Conservation (phyloP, 2,888 invertebrate species). For the Acanthosepion pharaonis region DNA sequence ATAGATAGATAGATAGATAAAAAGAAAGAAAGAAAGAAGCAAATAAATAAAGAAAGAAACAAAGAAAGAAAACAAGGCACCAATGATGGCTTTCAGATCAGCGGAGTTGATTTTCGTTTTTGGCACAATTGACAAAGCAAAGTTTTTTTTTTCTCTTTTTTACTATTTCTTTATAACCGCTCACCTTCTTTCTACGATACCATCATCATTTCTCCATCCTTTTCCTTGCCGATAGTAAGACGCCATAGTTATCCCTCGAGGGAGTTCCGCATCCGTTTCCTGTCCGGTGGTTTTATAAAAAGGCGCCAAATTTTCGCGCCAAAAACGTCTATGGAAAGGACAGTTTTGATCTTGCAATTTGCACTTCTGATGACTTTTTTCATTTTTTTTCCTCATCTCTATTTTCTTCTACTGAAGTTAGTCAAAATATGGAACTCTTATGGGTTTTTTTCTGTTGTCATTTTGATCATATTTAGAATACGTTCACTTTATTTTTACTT, state of each 20-base stretch:
- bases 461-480: too few species aligned
- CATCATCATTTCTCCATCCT: background rate
- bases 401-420: too few species aligned
- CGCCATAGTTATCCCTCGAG: background rate
- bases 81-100: background rate
- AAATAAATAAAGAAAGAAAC: too few species aligned
- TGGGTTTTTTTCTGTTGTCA: too few species aligned
- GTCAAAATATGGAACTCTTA: too few species aligned
- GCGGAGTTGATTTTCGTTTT: background rate
- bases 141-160: background rate
- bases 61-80: background rate
- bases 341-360: background rate
- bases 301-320: background rate
- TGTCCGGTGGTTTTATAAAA: background rate
- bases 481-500: too few species aligned
- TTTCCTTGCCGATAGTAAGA: background rate
- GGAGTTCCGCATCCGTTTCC: background rate
- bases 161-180: background rate
- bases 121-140: background rate
- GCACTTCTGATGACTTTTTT: background rate
- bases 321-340: background rate
- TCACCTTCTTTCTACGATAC: too few species aligned
- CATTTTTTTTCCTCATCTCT: too few species aligned
- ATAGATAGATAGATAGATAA: too few species aligned
- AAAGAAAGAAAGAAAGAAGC: too few species aligned